Conservation (phyloP, 30 jellyfish, hydroid and myxozoan species). For the Aurelia sp. region DNA sequence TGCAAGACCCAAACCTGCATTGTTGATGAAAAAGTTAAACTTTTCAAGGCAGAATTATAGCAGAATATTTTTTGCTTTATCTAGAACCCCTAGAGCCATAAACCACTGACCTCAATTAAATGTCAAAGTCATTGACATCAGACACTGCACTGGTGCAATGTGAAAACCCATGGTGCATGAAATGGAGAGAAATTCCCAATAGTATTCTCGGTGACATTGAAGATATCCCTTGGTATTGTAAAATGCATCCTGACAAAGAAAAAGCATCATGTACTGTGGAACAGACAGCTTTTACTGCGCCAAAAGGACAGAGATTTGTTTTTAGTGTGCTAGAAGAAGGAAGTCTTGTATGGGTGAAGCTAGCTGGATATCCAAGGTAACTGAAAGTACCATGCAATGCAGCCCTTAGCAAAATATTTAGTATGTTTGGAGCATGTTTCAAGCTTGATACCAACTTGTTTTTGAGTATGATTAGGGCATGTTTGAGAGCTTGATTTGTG, state of each 20-base stretch:
- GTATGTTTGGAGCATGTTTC: no score
- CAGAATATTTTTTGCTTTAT: no score
- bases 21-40: no score
- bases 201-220: slow-evolving; percentile 1
- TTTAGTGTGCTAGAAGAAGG: slow-evolving; percentile 82
- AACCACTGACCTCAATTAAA: no score
- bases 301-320: slow-evolving; percentile 69
- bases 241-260: slow-evolving; percentile 68
- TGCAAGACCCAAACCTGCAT: no score
- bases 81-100: no score
- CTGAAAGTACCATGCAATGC: no score
- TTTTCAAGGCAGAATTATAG: no score
- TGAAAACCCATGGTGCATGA: slow-evolving; percentile 76
- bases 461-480: no score
- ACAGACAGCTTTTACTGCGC: slow-evolving; percentile 60
- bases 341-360: slow-evolving; percentile 81
- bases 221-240: slow-evolving; percentile 69
- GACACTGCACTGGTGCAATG: slow-evolving; percentile 85
- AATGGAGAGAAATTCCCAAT: slow-evolving; percentile 82
- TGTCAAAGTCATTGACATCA: background rate
- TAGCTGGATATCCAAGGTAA: slow-evolving; percentile 88
- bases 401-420: no score
- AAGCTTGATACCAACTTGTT: no score
- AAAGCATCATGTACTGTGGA: slow-evolving; percentile 50
- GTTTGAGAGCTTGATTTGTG: no score